phyloP scores from a whole-genome alignment of 2,888 invertebrate species.

The Metalampra italica region DNA sequence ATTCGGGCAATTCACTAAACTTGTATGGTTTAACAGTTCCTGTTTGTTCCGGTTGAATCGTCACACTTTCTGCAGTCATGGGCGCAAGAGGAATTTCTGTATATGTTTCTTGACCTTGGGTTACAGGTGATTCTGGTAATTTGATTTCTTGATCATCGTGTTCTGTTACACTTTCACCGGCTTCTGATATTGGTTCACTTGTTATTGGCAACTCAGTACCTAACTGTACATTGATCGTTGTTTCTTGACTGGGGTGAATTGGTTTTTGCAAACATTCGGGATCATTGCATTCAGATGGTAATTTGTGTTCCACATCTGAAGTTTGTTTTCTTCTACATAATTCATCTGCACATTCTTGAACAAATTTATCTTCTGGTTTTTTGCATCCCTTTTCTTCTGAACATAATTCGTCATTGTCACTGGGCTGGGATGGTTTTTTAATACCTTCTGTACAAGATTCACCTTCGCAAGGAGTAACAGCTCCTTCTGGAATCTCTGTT shows the following conservation, averaged over 20 bases:
- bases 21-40: background rate
- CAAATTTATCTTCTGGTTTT: conserved; percentile 18
- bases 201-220: conserved; percentile 1
- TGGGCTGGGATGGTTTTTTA: background rate
- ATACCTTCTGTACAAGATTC: background rate
- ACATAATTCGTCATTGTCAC: conserved; percentile 19
- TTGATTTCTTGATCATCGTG: background rate
- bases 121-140: background rate
- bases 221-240: background rate
- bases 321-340: conserved; percentile 44
- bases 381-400: conserved; percentile 28
- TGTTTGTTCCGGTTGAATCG: background rate
- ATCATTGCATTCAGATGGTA: conserved; percentile 34
- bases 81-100: background rate
- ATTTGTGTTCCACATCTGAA: conserved; percentile 21
- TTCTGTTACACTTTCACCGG: background rate
- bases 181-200: background rate
- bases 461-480: conserved; percentile 13
- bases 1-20: background rate
- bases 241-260: conserved; percentile 3
- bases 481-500: conserved; percentile 4
- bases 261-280: conserved; percentile 28
- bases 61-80: background rate
- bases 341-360: conserved; percentile 39
- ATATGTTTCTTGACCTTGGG: background rate